Conservation (phyloP, 2,113 vertebrate species). For the Panurus biarmicus region DNA sequence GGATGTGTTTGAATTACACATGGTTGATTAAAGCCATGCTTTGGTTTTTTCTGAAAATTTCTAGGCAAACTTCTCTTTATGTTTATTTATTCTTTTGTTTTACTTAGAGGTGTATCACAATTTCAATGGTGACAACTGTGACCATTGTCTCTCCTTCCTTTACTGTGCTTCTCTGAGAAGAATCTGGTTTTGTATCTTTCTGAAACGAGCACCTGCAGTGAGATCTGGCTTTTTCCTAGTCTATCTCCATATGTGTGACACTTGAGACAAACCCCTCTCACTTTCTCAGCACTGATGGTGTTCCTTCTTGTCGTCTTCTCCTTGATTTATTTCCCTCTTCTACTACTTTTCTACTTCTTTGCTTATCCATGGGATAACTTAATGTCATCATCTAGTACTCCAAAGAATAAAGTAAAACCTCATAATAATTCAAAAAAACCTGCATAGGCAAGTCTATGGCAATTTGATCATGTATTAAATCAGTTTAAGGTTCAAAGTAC, state of each 20-base stretch:
- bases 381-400: neutral
- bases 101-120: neutral
- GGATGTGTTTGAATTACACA: neutral
- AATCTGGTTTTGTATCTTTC: neutral
- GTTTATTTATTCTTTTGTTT: neutral
- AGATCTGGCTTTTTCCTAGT: neutral
- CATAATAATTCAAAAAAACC: neutral
- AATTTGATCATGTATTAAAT: neutral
- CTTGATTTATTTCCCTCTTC: neutral
- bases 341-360: neutral
- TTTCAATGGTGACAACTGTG: neutral
- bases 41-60: neutral
- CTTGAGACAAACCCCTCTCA: neutral
- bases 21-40: neutral
- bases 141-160: neutral
- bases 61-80: neutral
- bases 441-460: neutral
- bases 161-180: neutral
- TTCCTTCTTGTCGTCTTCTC: neutral
- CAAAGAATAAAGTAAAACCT: neutral
- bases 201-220: neutral
- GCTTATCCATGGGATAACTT: neutral
- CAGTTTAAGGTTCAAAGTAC: neutral
- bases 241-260: fast-evolving
- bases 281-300: neutral